Percentiles rank a stretch among this genome's conserved stretches.
Conservation (phyloP, 2,797 vertebrate genomes). For the Acanthopagrus latus region DNA sequence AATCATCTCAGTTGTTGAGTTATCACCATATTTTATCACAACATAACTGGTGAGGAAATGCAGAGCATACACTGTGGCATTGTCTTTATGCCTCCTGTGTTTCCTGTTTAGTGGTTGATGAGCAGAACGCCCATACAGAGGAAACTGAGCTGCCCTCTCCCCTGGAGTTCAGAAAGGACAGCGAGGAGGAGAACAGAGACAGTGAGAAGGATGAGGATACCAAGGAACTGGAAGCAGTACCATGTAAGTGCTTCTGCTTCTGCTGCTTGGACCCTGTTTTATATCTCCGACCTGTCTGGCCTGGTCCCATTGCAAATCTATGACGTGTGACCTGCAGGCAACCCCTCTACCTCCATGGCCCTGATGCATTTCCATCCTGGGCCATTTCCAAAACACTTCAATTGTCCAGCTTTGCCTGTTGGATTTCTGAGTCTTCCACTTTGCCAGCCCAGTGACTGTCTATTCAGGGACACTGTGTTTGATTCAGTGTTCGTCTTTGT, state of each 20-base stretch:
- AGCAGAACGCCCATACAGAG: conserved; percentile 91
- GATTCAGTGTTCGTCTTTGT: conserved; percentile 1
- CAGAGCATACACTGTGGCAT: not conserved
- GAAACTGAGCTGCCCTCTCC: conserved; percentile 88
- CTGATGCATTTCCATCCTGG: not conserved
- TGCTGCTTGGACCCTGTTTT: not conserved
- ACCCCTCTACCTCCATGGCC: conserved; percentile 22
- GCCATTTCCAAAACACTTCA: conserved; percentile 25
- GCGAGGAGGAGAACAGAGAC: conserved; percentile 91
- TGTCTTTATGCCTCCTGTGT: no score
- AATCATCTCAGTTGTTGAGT: not conserved
- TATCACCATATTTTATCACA: not conserved
- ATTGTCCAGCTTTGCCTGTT: conserved; percentile 11
- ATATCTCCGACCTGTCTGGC: not conserved
- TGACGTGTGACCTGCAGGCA: not conserved
- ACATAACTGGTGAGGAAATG: not conserved
- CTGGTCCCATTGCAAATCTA: not conserved
- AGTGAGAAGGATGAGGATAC: conserved; percentile 93
- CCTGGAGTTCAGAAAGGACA: conserved; percentile 89
- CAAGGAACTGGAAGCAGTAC: conserved; percentile 88
- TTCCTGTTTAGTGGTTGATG: conserved; percentile 89
- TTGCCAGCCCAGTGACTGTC: conserved; percentile 12
- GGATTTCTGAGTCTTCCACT: conserved; percentile 8
- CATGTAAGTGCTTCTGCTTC: conserved; percentile 80
- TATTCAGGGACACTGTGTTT: not conserved